Evolutionary conservation across 2,888 invertebrate species (phyloP).

Genomic region (Acanthosepion pharaonis): DNA sequence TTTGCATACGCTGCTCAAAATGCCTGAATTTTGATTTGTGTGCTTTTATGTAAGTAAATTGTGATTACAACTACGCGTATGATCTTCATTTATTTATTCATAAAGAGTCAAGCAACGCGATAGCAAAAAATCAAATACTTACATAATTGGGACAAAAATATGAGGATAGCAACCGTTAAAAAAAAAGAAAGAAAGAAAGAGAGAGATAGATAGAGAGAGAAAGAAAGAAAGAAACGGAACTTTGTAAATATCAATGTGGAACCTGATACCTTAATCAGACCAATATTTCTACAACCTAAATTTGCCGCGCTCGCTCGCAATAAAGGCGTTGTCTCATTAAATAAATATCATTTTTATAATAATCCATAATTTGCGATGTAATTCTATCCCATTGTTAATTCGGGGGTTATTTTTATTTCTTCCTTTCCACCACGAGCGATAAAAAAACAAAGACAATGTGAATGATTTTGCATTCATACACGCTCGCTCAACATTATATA

Average conservation of each 20-base stretch:
- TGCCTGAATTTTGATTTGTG: no score
- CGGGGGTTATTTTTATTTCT: not conserved
- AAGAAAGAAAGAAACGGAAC: not conserved
- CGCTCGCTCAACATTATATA: not conserved
- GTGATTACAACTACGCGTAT: not conserved
- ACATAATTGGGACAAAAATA: not conserved
- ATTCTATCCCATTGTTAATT: constrained; percentile 13
- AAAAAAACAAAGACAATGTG: not conserved
- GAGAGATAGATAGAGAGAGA: not conserved
- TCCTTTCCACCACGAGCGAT: no score
- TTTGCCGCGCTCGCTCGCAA: not conserved
- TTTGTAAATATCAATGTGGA: not conserved
- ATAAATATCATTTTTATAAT: constrained; percentile 33
- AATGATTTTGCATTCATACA: not conserved
- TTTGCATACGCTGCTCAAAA: no score
- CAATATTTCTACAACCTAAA: not conserved
- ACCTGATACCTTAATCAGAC: not conserved
- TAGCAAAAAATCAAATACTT: not conserved
- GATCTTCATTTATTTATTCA: not conserved
- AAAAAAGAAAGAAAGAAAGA: not conserved
- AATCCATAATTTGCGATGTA: not conserved
- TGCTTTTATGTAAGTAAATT: not conserved
- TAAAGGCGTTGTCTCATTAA: constrained; percentile 33
- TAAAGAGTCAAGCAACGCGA: not conserved
- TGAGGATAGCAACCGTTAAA: not conserved